Percentiles rank a stretch among this genome's conserved stretches.
These are phyloP conservation scores for Acrossocheilus wenchowensis DNA, from an alignment of 2,797 vertebrate genomes.

Conservation along the genomic window DNA sequence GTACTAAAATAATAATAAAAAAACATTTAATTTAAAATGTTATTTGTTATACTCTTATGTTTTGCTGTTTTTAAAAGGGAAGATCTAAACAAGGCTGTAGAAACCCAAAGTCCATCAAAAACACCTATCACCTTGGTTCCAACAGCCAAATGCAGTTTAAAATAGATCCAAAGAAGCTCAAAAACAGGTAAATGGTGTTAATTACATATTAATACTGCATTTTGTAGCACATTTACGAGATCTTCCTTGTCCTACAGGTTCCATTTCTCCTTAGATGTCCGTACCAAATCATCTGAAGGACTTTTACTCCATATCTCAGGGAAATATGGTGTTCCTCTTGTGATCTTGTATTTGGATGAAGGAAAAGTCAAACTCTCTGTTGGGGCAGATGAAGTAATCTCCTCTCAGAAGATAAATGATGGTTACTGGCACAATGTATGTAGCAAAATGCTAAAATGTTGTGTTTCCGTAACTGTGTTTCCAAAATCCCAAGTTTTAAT, in stretches of 20 bases:
- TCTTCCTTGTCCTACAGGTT: constrained; percentile 70
- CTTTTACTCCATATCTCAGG: constrained; percentile 79
- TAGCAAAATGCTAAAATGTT: not conserved
- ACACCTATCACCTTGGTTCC: constrained; percentile 71
- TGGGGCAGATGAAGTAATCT: constrained; percentile 75
- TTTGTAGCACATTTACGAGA: not conserved
- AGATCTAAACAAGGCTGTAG: constrained; percentile 29
- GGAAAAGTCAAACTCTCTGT: constrained; percentile 81
- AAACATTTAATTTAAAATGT: not conserved
- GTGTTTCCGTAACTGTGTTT: not conserved
- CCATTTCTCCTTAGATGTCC: constrained; percentile 82
- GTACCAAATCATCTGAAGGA: constrained; percentile 78
- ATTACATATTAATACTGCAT: not conserved
- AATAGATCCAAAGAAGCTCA: constrained; percentile 70
- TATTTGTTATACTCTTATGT: not conserved
- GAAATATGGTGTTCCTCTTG: constrained; percentile 65
- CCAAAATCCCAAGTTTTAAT: not conserved
- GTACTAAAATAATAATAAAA: too few species aligned
- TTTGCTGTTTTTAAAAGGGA: constrained; percentile 29
- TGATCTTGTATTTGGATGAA: constrained; percentile 81
- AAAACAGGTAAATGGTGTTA: constrained; percentile 77
- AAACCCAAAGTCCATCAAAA: constrained; percentile 54
- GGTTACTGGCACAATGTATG: constrained; percentile 88
- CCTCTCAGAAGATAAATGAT: constrained; percentile 79
- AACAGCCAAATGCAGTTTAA: constrained; percentile 80